These are phyloP conservation scores for Aricia agestis DNA, from an alignment of 1,140 invertebrate species.

Conservation along the genomic window DNA sequence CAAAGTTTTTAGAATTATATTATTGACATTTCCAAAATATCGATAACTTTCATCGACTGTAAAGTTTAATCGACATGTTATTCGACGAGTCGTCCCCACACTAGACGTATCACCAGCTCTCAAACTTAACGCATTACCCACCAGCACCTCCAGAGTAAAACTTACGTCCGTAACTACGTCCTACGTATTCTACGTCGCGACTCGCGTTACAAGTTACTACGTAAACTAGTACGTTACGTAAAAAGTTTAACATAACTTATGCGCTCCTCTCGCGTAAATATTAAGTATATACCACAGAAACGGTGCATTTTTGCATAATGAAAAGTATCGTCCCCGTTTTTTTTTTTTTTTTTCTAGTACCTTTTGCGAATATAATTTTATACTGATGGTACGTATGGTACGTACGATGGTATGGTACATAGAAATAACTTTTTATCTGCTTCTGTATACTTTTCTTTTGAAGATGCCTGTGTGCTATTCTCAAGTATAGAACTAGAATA, in stretches of 20 bases:
- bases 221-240: background rate
- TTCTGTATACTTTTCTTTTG: too few species aligned
- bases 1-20: too few species aligned
- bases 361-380: too few species aligned
- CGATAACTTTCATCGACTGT: background rate
- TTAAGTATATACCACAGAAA: too few species aligned
- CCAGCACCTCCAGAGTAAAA: constrained; percentile 44
- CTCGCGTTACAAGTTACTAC: background rate
- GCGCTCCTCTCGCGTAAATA: too few species aligned
- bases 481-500: background rate
- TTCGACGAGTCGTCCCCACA: constrained; percentile 23
- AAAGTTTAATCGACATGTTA: constrained; percentile 19
- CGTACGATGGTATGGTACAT: too few species aligned
- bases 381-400: too few species aligned
- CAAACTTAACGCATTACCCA: constrained; percentile 58
- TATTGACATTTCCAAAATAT: background rate
- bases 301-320: too few species aligned
- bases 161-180: constrained; percentile 45
- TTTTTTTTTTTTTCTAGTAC: too few species aligned
- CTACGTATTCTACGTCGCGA: constrained; percentile 32
- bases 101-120: constrained; percentile 38
- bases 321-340: too few species aligned
- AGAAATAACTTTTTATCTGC: too few species aligned
- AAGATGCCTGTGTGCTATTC: background rate
- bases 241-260: background rate